Evolutionary conservation across 2,888 invertebrate genomes (phyloP).

Genomic region (Uloborus plumipes): DNA sequence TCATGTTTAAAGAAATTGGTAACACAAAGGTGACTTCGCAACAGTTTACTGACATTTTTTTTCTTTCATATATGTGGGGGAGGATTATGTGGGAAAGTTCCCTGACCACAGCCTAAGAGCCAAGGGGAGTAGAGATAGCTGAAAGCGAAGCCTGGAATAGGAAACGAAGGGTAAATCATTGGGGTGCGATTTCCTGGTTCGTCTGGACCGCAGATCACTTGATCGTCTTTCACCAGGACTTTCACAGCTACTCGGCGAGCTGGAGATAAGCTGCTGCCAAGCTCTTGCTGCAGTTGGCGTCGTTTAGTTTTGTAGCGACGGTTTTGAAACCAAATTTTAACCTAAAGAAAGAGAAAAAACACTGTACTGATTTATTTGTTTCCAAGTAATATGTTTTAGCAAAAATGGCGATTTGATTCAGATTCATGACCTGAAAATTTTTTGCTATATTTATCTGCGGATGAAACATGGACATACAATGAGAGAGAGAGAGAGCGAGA

Average conservation of each 20-base stretch:
- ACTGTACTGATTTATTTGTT: too few species aligned
- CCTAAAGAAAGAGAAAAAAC: conserved; percentile 69
- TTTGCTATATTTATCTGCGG: too few species aligned
- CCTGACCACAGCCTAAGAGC: conserved; percentile 46
- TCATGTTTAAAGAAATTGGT: too few species aligned
- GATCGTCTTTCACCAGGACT: conserved; percentile 88
- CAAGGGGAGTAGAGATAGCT: conserved; percentile 62
- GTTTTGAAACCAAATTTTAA: conserved; percentile 88
- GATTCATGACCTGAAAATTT: too few species aligned
- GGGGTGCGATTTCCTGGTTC: conserved; percentile 31
- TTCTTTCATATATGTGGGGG: conserved; percentile 2
- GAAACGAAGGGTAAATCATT: conserved; percentile 57
- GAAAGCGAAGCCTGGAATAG: conserved; percentile 56
- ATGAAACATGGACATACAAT: too few species aligned
- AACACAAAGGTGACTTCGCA: too few species aligned
- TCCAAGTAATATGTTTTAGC: too few species aligned
- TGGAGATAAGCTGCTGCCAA: conserved; percentile 71
- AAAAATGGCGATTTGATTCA: too few species aligned
- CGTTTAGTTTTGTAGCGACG: conserved; percentile 91
- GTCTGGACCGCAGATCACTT: conserved; percentile 72
- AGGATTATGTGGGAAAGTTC: conserved; percentile 26
- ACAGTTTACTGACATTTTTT: background rate
- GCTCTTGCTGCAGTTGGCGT: conserved; percentile 81
- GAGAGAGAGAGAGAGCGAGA: too few species aligned
- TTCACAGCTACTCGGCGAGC: conserved; percentile 92